A percentile compares a stretch with the other conserved stretches of the same genome.
Evolutionary conservation across 2,797 vertebrate genomes (phyloP).

Genomic region (Melanotaenia nigrans): DNA sequence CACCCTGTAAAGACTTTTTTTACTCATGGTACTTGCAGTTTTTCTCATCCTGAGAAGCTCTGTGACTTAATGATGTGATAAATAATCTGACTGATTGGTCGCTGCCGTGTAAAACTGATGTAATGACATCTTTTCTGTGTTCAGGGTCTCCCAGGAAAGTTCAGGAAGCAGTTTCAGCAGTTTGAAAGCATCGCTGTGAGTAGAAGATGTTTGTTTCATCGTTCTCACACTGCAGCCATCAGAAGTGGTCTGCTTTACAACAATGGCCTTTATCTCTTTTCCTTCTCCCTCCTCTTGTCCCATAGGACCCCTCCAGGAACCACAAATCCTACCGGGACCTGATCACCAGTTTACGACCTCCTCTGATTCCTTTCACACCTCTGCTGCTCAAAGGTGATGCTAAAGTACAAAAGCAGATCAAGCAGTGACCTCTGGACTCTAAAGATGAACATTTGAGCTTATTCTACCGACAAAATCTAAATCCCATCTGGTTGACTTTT

Average conservation of each 20-base stretch:
- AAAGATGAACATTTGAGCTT: too few species aligned
- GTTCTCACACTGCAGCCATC: background rate
- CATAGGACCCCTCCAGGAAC: slow-evolving; percentile 94
- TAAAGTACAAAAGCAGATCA: too few species aligned
- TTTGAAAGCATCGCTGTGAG: slow-evolving; percentile 93
- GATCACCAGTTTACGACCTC: slow-evolving; percentile 91
- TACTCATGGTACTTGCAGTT: too few species aligned
- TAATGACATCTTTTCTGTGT: background rate
- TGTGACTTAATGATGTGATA: too few species aligned
- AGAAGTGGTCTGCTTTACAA: background rate
- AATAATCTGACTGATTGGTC: background rate
- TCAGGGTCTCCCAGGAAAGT: slow-evolving; percentile 95
- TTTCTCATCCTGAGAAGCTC: too few species aligned
- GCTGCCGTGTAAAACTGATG: background rate
- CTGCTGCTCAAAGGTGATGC: slow-evolving; percentile 92
- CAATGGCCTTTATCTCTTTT: too few species aligned
- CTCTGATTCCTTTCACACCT: slow-evolving; percentile 94
- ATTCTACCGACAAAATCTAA: too few species aligned
- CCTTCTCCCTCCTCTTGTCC: background rate
- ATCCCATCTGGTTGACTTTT: too few species aligned
- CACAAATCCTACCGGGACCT: slow-evolving; percentile 95
- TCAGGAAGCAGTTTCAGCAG: slow-evolving; percentile 95
- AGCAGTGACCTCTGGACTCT: too few species aligned
- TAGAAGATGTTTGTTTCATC: background rate
- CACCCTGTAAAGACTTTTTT: too few species aligned